A percentile compares a stretch with the other conserved stretches of the same genome.
Conservation (phyloP, 1,140 invertebrate genomes). For the Drosophila punjabiensis region DNA sequence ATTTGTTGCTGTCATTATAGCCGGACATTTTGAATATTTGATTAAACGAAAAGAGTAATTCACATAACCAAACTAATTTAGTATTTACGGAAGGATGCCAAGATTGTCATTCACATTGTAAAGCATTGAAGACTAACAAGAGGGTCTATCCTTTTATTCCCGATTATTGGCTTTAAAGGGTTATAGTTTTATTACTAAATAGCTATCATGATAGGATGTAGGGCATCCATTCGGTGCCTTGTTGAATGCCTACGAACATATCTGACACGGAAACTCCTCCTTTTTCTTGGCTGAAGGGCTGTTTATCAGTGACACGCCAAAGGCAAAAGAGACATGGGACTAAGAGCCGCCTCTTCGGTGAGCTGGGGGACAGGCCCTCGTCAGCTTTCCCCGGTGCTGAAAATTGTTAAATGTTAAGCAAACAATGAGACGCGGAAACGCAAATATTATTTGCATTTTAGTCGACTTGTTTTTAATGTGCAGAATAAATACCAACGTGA, state of each 20-base stretch:
- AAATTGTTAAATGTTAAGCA: constrained; percentile 62
- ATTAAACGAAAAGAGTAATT: neutral
- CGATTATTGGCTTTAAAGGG: neutral
- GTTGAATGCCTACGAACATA: neutral
- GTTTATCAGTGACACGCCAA: constrained; percentile 66
- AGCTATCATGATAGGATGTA: constrained; percentile 3
- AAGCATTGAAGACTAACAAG: neutral
- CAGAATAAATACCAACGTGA: constrained; percentile 62
- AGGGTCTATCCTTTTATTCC: no score
- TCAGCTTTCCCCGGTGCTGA: constrained; percentile 5
- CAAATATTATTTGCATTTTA: constrained; percentile 74
- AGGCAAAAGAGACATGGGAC: constrained; percentile 34
- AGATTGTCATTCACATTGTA: neutral
- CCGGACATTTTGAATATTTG: neutral
- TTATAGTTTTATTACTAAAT: neutral
- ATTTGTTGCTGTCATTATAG: neutral
- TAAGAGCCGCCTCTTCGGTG: constrained; percentile 5
- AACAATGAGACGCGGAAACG: constrained; percentile 62
- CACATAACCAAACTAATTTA: no score
- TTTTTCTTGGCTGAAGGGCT: constrained; percentile 1
- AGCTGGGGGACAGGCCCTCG: neutral
- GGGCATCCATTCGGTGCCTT: constrained; percentile 35
- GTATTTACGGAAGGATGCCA: neutral
- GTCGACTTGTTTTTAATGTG: constrained; percentile 76
- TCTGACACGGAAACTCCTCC: constrained; percentile 16